phyloP scores from a whole-genome alignment of 2,888 invertebrate genomes.

The Tetranychus truncatus region DNA sequence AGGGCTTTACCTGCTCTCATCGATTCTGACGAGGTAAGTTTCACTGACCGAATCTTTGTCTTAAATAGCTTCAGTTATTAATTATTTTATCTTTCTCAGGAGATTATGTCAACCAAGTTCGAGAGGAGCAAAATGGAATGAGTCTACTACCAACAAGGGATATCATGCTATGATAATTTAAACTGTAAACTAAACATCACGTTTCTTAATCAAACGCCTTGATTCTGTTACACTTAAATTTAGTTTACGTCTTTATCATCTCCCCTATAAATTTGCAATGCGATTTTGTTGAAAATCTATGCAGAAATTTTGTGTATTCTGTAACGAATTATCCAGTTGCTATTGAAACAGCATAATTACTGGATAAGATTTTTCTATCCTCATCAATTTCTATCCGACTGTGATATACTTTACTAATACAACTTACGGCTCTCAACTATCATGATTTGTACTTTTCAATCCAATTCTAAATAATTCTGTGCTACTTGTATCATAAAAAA shows the following conservation, averaged over 20 bases:
- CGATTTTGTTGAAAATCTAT: not conserved
- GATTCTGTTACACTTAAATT: not conserved
- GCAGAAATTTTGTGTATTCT: not conserved
- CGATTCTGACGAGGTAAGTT: constrained; percentile 48
- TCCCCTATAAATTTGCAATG: not conserved
- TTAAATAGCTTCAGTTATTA: constrained; percentile 7
- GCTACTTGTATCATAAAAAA: no score
- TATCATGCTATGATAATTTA: not conserved
- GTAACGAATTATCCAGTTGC: not conserved
- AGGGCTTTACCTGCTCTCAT: constrained; percentile 43
- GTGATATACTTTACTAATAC: not conserved
- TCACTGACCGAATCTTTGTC: constrained; percentile 8
- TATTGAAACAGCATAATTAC: not conserved
- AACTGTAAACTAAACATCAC: not conserved
- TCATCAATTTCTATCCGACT: not conserved
- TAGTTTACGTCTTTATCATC: no score
- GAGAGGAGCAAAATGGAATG: constrained; percentile 76
- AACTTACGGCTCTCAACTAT: no score
- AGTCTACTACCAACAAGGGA: constrained; percentile 14
- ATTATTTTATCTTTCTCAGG: constrained; percentile 32
- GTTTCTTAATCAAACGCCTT: not conserved
- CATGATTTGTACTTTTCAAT: no score
- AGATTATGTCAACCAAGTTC: constrained; percentile 63
- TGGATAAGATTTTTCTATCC: not conserved
- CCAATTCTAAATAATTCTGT: no score